These are phyloP conservation scores for Nomada ferruginata DNA, from an alignment of 2,888 invertebrate species.

Conservation along the genomic window DNA sequence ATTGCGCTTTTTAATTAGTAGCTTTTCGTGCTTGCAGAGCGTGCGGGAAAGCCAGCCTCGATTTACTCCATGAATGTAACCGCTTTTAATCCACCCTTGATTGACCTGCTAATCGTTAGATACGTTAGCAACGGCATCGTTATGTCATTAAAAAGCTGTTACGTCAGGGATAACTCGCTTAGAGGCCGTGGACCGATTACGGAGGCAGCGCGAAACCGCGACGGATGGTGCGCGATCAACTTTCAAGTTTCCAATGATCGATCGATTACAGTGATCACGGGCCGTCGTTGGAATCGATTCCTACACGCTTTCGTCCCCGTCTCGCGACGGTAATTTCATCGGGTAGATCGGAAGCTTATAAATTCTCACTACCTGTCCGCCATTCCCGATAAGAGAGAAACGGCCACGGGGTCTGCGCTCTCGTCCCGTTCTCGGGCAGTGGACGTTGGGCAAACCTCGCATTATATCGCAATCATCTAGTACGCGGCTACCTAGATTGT, in stretches of 20 bases:
- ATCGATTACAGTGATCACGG: conserved; percentile 48
- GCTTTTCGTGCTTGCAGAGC: conserved; percentile 34
- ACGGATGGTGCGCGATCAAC: conserved; percentile 29
- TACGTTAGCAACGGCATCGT: conserved; percentile 37
- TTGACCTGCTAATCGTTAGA: conserved; percentile 53
- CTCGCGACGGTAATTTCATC: conserved; percentile 20
- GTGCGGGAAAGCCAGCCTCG: conserved; percentile 28
- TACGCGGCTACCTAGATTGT: conserved; percentile 53
- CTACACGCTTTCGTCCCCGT: conserved; percentile 13
- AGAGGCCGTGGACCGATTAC: conserved; percentile 29
- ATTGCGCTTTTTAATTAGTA: conserved; percentile 57
- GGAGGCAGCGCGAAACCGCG: conserved; percentile 28
- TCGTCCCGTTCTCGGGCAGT: conserved; percentile 9
- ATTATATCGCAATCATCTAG: conserved; percentile 56
- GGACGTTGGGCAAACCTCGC: conserved; percentile 45
- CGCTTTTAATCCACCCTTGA: conserved; percentile 64
- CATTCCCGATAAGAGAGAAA: conserved; percentile 22
- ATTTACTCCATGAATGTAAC: conserved; percentile 58
- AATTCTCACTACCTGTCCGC: conserved; percentile 50
- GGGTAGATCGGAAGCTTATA: conserved; percentile 41
- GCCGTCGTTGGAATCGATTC: conserved; percentile 20
- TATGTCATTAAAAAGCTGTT: conserved; percentile 62
- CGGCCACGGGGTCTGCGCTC: conserved; percentile 15
- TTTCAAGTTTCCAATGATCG: conserved; percentile 49
- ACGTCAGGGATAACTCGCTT: conserved; percentile 22